Evolutionary conservation across 2,113 vertebrate genomes (phyloP), one percentile per base, ranked within the genome.

Genomic region (Sander lucioperca): DNA sequence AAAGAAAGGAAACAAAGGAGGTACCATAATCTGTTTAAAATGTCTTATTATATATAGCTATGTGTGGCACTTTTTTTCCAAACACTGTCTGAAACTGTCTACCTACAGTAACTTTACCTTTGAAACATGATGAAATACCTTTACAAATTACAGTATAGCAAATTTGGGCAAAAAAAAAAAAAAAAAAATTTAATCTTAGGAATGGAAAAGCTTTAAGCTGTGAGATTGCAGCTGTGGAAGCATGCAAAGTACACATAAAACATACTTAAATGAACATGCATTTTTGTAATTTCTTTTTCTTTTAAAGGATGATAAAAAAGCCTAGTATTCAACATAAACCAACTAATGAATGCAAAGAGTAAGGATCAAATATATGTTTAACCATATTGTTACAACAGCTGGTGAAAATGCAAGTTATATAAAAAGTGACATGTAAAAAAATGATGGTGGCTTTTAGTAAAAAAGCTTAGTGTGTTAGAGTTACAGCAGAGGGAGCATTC

Each of bases 401-500:
- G 71, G 43, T 83, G 80, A 70, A 83, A 87, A 82, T 69, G 78
- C 39, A 66, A 72, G 79, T 65, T 53, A 59, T 68, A 74, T 25
- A 48, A 43, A 77, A 43, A 45, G 43, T 45, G n/a, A 53, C 16
- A 27, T 43, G 21, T 43, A 86, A 81, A 82, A 74, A 77, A 78
- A 58, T 33, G 1, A 53, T 47, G 25, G 47, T 65, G 71, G 65
- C 57, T 54, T 85, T 82, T 51, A 79, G 51, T 80, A 67, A 82
- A 89, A 84, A 89, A 74, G 70, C 71, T 83, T 80, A 6, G 77
- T 84, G 75, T 87, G 68, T 70, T 77, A 81, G 47, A 79, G 51
- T 89, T 87, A 79, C 85, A 92, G 91, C 88, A 93, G 91, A 92
- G 92, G 90, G 86, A 88, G 83, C 50, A 50, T 77, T 90, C 89